Evolutionary conservation across 2,888 invertebrate species (phyloP).

Genomic region (Alcis repandata): DNA sequence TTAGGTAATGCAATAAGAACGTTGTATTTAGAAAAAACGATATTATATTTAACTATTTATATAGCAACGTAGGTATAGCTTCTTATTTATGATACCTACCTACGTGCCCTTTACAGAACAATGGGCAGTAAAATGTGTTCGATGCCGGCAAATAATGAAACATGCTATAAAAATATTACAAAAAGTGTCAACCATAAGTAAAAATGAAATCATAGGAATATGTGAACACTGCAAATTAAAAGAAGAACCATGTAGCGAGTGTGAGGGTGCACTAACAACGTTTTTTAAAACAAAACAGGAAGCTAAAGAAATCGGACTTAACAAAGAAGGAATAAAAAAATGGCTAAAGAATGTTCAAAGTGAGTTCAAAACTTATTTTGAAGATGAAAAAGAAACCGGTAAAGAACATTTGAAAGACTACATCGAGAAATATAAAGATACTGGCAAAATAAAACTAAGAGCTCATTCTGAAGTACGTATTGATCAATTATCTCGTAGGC

Average conservation of each 20-base stretch:
- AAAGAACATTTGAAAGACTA: slow-evolving; percentile 18
- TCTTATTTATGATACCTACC: too few species aligned
- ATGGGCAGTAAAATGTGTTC: slow-evolving; percentile 60
- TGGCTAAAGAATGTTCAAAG: slow-evolving; percentile 54
- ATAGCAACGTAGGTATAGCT: too few species aligned
- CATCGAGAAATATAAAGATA: slow-evolving; percentile 28
- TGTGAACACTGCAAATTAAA: slow-evolving; percentile 66
- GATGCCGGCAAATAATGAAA: slow-evolving; percentile 64
- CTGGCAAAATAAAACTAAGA: slow-evolving; percentile 27
- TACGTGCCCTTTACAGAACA: slow-evolving; percentile 54
- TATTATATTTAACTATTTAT: too few species aligned
- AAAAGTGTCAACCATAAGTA: slow-evolving; percentile 54
- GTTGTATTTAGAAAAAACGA: too few species aligned
- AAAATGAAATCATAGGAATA: slow-evolving; percentile 59
- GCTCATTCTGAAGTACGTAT: slow-evolving; percentile 35
- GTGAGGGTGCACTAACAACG: slow-evolving; percentile 61
- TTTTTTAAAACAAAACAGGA: slow-evolving; percentile 57
- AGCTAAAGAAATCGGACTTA: slow-evolving; percentile 49
- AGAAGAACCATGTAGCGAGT: slow-evolving; percentile 59
- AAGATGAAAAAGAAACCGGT: slow-evolving; percentile 29
- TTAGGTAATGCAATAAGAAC: too few species aligned
- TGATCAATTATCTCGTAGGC: slow-evolving; percentile 28
- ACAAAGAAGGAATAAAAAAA: slow-evolving; percentile 48
- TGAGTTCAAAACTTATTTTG: slow-evolving; percentile 44
- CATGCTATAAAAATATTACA: slow-evolving; percentile 59